Evolutionary conservation across 1,140 invertebrate genomes (phyloP).

Genomic region (Aplysia californica): DNA sequence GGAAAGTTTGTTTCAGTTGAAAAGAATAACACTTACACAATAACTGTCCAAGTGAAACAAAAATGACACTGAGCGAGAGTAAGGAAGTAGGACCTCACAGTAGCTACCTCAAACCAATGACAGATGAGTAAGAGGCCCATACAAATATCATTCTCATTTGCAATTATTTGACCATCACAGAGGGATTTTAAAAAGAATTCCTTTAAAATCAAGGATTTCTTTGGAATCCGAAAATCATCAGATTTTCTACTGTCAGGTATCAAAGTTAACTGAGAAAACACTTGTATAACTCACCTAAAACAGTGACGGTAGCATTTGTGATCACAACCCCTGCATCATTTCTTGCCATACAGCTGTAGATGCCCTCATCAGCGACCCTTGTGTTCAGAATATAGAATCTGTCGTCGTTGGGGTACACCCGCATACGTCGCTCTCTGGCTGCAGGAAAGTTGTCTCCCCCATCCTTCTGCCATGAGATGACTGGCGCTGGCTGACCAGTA

Average conservation of each 20-base stretch:
- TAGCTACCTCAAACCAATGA: no score
- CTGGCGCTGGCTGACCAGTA: constrained; percentile 86
- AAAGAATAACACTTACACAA: not conserved
- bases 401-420: constrained; percentile 91
- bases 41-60: no score
- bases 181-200: no score
- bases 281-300: constrained; percentile 79
- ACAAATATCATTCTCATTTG: no score
- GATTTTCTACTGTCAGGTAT: no score
- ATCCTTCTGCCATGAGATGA: constrained; percentile 92
- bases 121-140: no score
- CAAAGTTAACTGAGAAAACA: no score
- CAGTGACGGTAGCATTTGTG: constrained; percentile 89
- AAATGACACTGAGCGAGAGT: no score
- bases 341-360: constrained; percentile 93
- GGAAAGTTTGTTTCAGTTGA: not conserved
- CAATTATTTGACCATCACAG: no score
- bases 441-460: constrained; percentile 89
- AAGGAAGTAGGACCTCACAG: no score
- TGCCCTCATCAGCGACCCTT: constrained; percentile 86
- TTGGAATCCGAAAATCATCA: no score
- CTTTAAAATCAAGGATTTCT: no score
- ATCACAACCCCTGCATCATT: constrained; percentile 88
- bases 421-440: constrained; percentile 90
- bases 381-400: constrained; percentile 92